Percentiles rank a stretch among this genome's conserved stretches.
These are phyloP conservation scores for Nowickia ferox DNA, from an alignment of 2,888 invertebrate species.

Conservation along the genomic window DNA sequence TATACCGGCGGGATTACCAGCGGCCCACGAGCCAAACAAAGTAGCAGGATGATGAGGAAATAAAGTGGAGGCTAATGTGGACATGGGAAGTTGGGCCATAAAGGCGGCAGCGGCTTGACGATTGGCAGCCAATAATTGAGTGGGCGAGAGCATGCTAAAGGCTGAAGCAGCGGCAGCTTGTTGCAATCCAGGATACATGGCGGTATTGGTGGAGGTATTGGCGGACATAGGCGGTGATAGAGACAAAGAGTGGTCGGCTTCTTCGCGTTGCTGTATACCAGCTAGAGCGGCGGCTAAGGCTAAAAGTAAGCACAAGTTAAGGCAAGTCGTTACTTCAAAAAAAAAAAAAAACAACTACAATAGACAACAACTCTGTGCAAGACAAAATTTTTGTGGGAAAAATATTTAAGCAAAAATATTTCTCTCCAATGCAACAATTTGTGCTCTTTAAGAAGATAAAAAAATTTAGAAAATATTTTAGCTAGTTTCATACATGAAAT, in stretches of 20 bases:
- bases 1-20: slow-evolving; percentile 74
- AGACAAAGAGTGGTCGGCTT: slow-evolving; percentile 79
- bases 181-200: slow-evolving; percentile 81
- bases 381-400: too few species aligned
- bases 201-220: slow-evolving; percentile 76
- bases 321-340: slow-evolving; percentile 13
- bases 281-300: slow-evolving; percentile 83
- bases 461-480: too few species aligned
- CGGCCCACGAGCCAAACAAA: slow-evolving; percentile 80
- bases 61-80: slow-evolving; percentile 80
- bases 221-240: slow-evolving; percentile 82
- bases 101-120: slow-evolving; percentile 82
- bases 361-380: not conserved
- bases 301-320: slow-evolving; percentile 70
- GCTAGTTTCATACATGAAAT: too few species aligned
- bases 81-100: slow-evolving; percentile 82
- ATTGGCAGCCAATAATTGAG: slow-evolving; percentile 81
- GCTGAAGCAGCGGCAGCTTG: slow-evolving; percentile 82
- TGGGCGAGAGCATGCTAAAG: slow-evolving; percentile 82
- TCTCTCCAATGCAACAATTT: too few species aligned
- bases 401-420: too few species aligned
- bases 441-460: too few species aligned
- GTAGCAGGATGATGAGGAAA: slow-evolving; percentile 82
- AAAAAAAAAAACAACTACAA: not conserved
- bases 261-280: slow-evolving; percentile 82